Percentiles rank a stretch among this genome's conserved stretches.
phyloP scores from a whole-genome alignment of 2,888 invertebrate species.

The Gasteruption jaculator region DNA sequence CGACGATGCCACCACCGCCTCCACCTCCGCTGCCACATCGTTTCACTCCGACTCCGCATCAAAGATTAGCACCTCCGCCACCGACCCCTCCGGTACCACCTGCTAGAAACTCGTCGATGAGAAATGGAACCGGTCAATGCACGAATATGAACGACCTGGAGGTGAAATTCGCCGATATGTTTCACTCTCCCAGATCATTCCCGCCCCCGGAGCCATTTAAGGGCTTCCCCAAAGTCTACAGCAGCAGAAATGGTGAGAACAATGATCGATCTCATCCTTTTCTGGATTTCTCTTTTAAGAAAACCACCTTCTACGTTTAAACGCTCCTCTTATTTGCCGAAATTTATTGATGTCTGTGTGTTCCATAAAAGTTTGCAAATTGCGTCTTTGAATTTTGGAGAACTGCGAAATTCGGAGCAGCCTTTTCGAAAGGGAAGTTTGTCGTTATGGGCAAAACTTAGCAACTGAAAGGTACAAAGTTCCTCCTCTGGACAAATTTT shows the following conservation, averaged over 20 bases:
- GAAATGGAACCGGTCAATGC: conserved; percentile 49
- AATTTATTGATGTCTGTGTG: too few relatives aligned
- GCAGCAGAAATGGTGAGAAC: conserved; percentile 60
- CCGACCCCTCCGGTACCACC: conserved; percentile 53
- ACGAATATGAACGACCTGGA: conserved; percentile 60
- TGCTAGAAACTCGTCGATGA: conserved; percentile 51
- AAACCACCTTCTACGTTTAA: too few relatives aligned
- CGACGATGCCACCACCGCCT: conserved; percentile 47
- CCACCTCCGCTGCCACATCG: conserved; percentile 46
- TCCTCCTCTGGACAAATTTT: too few relatives aligned
- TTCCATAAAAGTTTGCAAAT: too few relatives aligned
- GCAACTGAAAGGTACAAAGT: too few relatives aligned
- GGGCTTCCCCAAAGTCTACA: conserved; percentile 65
- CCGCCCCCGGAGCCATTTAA: conserved; percentile 68
- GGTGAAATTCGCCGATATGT: conserved; percentile 62
- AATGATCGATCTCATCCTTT: conserved; percentile 4
- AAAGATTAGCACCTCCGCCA: conserved; percentile 36
- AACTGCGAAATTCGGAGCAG: too few relatives aligned
- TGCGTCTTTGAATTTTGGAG: too few relatives aligned
- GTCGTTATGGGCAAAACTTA: too few relatives aligned
- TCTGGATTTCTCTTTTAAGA: conserved; percentile 8
- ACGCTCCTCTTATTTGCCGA: too few relatives aligned
- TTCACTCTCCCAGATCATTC: conserved; percentile 61
- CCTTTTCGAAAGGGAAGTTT: too few relatives aligned
- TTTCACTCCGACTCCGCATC: conserved; percentile 29